These are phyloP conservation scores for Hypena proboscidalis DNA, from an alignment of 2,888 invertebrate species.

Conservation along the genomic window DNA sequence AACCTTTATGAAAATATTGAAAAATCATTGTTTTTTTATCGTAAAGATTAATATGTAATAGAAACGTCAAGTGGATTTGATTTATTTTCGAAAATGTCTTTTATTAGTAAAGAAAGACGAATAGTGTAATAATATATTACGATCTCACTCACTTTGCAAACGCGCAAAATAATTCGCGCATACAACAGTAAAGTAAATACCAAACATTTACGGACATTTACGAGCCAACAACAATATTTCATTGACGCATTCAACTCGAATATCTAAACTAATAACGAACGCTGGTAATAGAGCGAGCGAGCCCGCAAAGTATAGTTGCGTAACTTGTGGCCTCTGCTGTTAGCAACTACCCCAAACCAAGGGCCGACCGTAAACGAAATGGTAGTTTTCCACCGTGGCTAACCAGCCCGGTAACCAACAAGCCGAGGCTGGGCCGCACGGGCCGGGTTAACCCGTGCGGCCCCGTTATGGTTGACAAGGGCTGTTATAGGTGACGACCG, in stretches of 20 bases:
- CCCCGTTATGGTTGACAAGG: constrained; percentile 83
- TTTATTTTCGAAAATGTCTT: too few relatives aligned
- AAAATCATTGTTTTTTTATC: too few relatives aligned
- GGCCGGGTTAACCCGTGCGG: constrained; percentile 67
- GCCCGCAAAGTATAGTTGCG: constrained; percentile 76
- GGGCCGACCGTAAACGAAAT: constrained; percentile 82
- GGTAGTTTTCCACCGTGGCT: constrained; percentile 80
- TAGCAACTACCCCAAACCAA: constrained; percentile 79
- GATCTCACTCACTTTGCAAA: too few relatives aligned
- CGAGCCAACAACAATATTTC: constrained; percentile 15
- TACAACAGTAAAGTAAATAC: background rate
- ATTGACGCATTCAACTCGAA: constrained; percentile 30
- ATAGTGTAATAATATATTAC: too few relatives aligned
- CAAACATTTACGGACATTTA: background rate
- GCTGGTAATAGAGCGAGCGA: constrained; percentile 56
- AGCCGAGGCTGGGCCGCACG: constrained; percentile 30
- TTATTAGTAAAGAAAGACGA: too few relatives aligned
- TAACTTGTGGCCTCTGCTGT: constrained; percentile 74
- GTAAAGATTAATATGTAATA: too few relatives aligned
- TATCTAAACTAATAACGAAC: constrained; percentile 52
- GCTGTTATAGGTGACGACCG: constrained; percentile 73
- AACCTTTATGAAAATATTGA: too few relatives aligned
- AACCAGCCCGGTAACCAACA: constrained; percentile 54
- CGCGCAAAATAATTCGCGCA: background rate
- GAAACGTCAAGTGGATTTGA: too few relatives aligned